Evolutionary conservation across 2,888 invertebrate species (phyloP), one percentile per base, ranked within the genome.

Genomic region (Synanthedon andrenaeformis): DNA sequence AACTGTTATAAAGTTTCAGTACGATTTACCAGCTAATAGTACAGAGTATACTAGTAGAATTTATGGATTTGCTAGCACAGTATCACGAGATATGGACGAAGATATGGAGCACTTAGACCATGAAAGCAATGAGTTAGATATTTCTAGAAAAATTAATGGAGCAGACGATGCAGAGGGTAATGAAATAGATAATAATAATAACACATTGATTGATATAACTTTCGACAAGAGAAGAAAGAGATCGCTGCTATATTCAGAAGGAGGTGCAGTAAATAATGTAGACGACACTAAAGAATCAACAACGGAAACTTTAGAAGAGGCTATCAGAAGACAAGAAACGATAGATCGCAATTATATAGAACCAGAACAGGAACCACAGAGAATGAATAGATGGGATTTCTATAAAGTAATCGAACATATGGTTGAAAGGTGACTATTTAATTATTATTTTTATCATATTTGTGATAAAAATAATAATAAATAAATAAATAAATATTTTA

Each of bases 1-100:
- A 1, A 89, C 90, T 10, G 91, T 91, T 14, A 88, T 92, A 35
- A 92, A 92, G 72, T 90, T 91, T 58, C 91, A 91, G 72, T 92
- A 92, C 74, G 83, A 89, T 57, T 73, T 92, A 56, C 92, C 92
- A 5, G 90, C 89, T 53, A 92, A 92, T 65, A 89, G 89, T 61
- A 76, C 89, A 0, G 85, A 89, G 66, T 90, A 90, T 61, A 90
- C 90, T 3, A 82, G 84, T 54, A 78, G 87, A 64, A 86, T 85
- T 51, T 85, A 82, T 54, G 86, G 86, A 1, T 87, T 85, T 51
- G 81, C 71, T 11, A 70, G 74, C 6, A 85, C 85, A 2, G 71
- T 86, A 3, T 81, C 83, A 3, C 76, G 86, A 64, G 84, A 83
- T 52, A 86, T 85, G 73, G 70, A 76, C 10, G 76, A 65, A 41